Base-by-base conservation (phyloP, 2,113 vertebrate species). In the Prochilodus magdalenae region DNA sequence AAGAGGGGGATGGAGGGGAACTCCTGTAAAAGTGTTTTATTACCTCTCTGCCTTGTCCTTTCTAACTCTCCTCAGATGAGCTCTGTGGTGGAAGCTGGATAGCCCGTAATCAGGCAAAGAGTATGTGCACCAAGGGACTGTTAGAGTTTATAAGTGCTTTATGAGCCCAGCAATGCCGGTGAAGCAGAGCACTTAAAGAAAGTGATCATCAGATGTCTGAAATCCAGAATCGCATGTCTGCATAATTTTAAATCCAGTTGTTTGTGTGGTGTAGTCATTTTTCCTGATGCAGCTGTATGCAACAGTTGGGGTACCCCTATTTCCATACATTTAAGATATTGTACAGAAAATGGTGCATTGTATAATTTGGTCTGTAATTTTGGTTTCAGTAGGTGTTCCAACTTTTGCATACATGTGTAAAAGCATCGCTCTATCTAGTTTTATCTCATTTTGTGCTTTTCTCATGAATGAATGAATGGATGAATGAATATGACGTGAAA, bases 21-120 rank as follows among this genome's bases (percentile, higher is more conserved):
- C 86, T 88, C 87, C 77, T 84, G 86, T 90, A 86, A 87, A 90
- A 88, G 77, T 84, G 80, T 82, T 79, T 85, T 86, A 90, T 86
- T 88, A 87, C 80, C 75, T 44, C n/a, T 63, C 67, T 60, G 77
- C 44, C 81, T 85, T 88, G 87, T 69, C 67, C 44, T 71, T 79
- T 82, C 76, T 53, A 59, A 72, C 73, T 65, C 59, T 77, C 63
- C 71, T 63, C 73, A 77, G 74, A 75, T 67, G 83, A 71, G 79
- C 57, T 49, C 81, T 53, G 67, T 44, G 66, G 47, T 55, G 51
- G 80, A 29, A 69, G 2, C 78, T 74, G 60, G 74, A 81, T 69
- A 69, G 79, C 80, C 75, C 79, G 53, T 78, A 86, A 78, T 84
- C 81, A 83, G 67, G 78, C 73, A 65, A 67, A 75, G 65, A 62